These are phyloP conservation scores for Lepidothrix coronata DNA, from an alignment of 2,113 vertebrate species.

Conservation along the genomic window DNA sequence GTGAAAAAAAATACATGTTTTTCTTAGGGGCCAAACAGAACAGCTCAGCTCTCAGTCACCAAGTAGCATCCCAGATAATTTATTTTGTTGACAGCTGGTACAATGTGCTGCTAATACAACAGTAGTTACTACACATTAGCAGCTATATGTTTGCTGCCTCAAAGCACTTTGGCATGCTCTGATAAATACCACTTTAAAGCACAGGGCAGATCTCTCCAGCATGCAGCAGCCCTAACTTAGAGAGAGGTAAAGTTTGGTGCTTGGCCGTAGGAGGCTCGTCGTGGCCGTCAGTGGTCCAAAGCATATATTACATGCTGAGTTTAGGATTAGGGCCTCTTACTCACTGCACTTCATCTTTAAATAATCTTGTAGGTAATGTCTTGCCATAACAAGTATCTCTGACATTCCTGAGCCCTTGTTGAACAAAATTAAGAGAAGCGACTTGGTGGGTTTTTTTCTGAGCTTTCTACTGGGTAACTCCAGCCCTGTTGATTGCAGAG, in stretches of 20 bases:
- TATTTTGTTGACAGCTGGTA: slow-evolving; percentile 1
- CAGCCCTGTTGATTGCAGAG: background rate
- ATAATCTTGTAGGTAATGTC: background rate
- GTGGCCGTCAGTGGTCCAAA: background rate
- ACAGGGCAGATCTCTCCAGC: background rate
- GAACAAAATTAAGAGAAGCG: background rate
- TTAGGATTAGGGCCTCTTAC: background rate
- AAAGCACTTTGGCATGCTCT: background rate
- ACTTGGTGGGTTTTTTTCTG: background rate
- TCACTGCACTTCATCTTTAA: background rate
- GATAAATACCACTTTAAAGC: background rate
- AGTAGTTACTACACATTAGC: background rate
- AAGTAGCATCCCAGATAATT: background rate
- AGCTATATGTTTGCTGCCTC: background rate
- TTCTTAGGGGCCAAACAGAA: background rate
- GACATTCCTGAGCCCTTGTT: fast-evolving
- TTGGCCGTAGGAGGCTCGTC: background rate
- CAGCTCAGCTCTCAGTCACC: background rate
- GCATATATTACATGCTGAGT: background rate
- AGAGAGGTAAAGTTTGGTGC: background rate
- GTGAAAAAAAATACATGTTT: background rate
- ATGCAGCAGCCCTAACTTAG: background rate
- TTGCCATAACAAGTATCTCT: background rate
- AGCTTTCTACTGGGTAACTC: background rate
- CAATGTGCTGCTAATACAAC: background rate